Conservation (phyloP, 2,113 vertebrate species). For the Ptychochromis oligacanthus region DNA sequence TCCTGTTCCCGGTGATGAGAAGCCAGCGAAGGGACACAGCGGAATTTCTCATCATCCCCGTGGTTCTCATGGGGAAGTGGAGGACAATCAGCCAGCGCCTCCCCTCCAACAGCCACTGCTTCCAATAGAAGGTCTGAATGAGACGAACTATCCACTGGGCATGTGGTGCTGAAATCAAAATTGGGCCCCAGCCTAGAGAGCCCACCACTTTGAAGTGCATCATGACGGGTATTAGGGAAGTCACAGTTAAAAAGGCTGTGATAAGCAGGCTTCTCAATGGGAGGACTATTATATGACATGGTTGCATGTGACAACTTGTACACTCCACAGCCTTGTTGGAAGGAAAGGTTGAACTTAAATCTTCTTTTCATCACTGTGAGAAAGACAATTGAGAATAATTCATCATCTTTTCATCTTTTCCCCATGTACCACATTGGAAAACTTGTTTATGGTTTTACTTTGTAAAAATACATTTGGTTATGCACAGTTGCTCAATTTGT, state of each 20-base stretch:
- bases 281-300: slow-evolving; percentile 61
- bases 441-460: neutral
- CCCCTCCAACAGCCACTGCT: slow-evolving; percentile 34
- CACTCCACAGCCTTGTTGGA: slow-evolving; percentile 89
- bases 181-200: slow-evolving; percentile 59
- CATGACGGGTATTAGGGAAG: slow-evolving; percentile 61
- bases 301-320: slow-evolving; percentile 87
- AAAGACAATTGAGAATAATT: slow-evolving; percentile 25
- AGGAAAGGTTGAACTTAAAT: slow-evolving; percentile 93
- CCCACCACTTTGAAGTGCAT: slow-evolving; percentile 53
- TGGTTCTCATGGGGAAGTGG: slow-evolving; percentile 46
- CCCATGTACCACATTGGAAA: neutral
- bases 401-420: neutral
- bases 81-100: slow-evolving; percentile 45
- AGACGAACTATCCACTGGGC: slow-evolving; percentile 79
- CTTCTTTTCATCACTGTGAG: slow-evolving; percentile 84
- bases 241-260: slow-evolving; percentile 79
- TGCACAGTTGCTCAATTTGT: neutral
- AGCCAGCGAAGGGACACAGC: slow-evolving; percentile 32
- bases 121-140: slow-evolving; percentile 69
- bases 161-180: slow-evolving; percentile 82
- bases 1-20: slow-evolving; percentile 70
- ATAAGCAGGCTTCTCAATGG: slow-evolving; percentile 75
- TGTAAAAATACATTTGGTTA: neutral
- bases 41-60: slow-evolving; percentile 53